These are phyloP conservation scores for Podarcis lilfordi DNA, from an alignment of 2,797 vertebrate species.

Conservation along the genomic window DNA sequence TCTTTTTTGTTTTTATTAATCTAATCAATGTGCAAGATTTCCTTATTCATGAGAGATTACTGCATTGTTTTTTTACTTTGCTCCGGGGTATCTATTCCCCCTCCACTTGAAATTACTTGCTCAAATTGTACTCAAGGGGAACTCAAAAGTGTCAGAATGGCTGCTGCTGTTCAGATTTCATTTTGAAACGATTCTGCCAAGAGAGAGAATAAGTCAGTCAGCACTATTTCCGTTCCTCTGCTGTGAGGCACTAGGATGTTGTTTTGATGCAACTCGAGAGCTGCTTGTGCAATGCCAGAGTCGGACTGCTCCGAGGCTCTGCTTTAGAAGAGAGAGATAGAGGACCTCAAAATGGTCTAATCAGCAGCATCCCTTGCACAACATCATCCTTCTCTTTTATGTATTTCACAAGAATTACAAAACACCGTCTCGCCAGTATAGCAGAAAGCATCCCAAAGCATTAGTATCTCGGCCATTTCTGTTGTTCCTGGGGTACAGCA, in stretches of 20 bases:
- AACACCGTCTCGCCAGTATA: slow-evolving; percentile 1
- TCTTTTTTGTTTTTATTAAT: background rate
- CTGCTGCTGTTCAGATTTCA: slow-evolving; percentile 41
- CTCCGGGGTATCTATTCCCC: slow-evolving; percentile 24
- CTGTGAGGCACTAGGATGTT: slow-evolving; percentile 37
- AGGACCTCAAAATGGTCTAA: slow-evolving; percentile 36
- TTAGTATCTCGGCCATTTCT: background rate
- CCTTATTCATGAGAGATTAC: slow-evolving; percentile 3
- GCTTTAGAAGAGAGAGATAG: slow-evolving; percentile 31
- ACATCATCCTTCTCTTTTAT: slow-evolving; percentile 10
- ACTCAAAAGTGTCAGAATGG: slow-evolving; percentile 31
- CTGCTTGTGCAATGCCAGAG: slow-evolving; percentile 33
- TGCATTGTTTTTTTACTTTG: slow-evolving; percentile 29
- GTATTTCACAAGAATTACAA: slow-evolving; percentile 25
- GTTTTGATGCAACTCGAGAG: slow-evolving; percentile 44
- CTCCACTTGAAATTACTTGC: slow-evolving; percentile 42
- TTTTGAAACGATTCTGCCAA: slow-evolving; percentile 57
- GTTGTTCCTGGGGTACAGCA: background rate
- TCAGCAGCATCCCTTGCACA: background rate
- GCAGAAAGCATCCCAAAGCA: slow-evolving; percentile 16
- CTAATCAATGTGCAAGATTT: slow-evolving; percentile 2
- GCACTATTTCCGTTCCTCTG: slow-evolving; percentile 36
- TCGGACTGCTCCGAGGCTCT: slow-evolving; percentile 6
- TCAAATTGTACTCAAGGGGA: slow-evolving; percentile 40
- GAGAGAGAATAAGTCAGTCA: slow-evolving; percentile 38